These are phyloP conservation scores for Edolisoma coerulescens DNA, from an alignment of 2,113 vertebrate species.

Conservation along the genomic window DNA sequence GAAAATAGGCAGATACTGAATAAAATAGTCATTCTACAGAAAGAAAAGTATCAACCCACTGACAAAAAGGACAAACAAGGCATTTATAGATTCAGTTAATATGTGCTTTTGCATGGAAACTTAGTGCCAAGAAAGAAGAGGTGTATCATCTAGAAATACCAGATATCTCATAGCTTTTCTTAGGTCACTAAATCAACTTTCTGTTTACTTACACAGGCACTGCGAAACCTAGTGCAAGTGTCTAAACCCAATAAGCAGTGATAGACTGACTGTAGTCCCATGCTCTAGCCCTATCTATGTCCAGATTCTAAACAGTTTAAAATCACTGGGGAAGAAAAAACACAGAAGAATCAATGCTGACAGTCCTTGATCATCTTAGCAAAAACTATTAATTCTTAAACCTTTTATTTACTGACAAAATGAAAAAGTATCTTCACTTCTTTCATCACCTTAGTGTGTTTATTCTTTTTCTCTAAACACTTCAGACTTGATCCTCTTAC, in stretches of 20 bases:
- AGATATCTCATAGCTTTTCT: not conserved
- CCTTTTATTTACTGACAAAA: not conserved
- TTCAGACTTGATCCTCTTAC: not conserved
- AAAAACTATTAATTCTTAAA: not conserved
- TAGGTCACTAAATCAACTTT: not conserved
- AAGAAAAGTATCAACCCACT: not conserved
- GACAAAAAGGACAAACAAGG: not conserved
- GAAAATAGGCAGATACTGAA: not conserved
- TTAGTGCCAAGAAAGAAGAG: not conserved
- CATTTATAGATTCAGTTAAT: not conserved
- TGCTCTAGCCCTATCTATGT: not conserved
- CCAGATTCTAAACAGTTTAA: not conserved
- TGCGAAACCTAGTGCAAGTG: not conserved
- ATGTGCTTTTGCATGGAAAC: not conserved
- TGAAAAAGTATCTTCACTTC: not conserved
- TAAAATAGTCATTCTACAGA: not conserved
- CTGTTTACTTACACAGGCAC: not conserved
- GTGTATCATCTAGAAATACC: not conserved
- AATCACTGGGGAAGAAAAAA: not conserved
- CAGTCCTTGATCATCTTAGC: constrained; percentile 3
- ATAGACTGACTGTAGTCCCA: not conserved
- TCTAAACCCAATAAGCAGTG: not conserved
- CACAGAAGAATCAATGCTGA: not conserved
- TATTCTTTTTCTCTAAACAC: not conserved
- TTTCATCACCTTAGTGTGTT: not conserved